Evolutionary conservation across 1,140 invertebrate species (phyloP).

Genomic region (Saccostrea echinata): DNA sequence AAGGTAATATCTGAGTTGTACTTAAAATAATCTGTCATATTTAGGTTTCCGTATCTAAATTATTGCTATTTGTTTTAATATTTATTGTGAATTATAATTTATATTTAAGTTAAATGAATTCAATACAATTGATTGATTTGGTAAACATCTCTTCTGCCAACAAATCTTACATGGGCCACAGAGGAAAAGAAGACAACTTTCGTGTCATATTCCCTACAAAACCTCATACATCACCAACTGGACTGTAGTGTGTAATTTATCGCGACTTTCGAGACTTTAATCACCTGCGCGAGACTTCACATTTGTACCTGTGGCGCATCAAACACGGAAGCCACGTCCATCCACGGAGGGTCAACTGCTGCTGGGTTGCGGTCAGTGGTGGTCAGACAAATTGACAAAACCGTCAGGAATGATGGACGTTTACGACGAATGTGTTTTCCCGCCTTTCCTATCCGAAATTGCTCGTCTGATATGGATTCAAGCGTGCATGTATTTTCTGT

Average conservation of each 20-base stretch:
- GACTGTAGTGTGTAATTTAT: constrained; percentile 18
- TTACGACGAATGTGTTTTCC: constrained; percentile 4
- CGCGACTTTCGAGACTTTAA: not conserved
- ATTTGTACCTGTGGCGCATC: constrained; percentile 12
- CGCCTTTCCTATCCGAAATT: not conserved
- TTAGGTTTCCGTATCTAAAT: too few relatives aligned
- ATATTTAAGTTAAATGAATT: too few relatives aligned
- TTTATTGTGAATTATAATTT: too few relatives aligned
- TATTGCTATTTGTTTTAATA: too few relatives aligned
- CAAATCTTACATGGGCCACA: too few relatives aligned
- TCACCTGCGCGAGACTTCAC: constrained; percentile 18
- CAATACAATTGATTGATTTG: too few relatives aligned
- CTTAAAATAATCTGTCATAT: too few relatives aligned
- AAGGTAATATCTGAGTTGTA: too few relatives aligned
- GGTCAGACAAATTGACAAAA: constrained; percentile 10
- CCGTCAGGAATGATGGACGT: not conserved
- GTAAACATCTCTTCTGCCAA: too few relatives aligned
- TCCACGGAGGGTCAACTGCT: not conserved
- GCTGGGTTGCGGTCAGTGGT: not conserved
- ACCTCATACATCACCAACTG: not conserved
- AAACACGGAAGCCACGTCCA: constrained; percentile 4
- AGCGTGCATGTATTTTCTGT: not conserved
- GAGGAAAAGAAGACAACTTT: not conserved
- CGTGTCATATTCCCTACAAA: not conserved
- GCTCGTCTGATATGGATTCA: not conserved